phyloP scores from a whole-genome alignment of 2,888 invertebrate species.

The Leucozona laternaria region DNA sequence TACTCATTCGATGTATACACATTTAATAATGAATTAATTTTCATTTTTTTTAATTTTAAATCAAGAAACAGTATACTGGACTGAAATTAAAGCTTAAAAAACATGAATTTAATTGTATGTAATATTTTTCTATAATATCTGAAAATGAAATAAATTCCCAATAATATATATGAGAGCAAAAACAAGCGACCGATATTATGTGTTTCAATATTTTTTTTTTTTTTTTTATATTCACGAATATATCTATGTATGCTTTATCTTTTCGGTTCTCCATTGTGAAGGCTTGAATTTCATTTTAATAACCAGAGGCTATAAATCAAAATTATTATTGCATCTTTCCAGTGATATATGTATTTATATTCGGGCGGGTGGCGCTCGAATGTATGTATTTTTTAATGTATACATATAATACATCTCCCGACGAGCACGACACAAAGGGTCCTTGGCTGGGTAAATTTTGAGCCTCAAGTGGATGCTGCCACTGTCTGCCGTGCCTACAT shows the following conservation, averaged over 20 bases:
- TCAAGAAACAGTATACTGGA: background rate
- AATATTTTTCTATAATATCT: background rate
- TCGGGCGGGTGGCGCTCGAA: slow-evolving; percentile 26
- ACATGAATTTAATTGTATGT: background rate
- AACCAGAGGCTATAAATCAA: slow-evolving; percentile 82
- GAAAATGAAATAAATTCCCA: background rate
- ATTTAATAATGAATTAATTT: background rate
- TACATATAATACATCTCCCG: background rate
- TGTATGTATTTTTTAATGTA: slow-evolving; percentile 33
- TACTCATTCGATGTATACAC: background rate
- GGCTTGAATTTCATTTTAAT: slow-evolving; percentile 79
- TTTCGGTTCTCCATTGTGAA: slow-evolving; percentile 46
- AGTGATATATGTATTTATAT: slow-evolving; percentile 31
- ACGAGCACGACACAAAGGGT: slow-evolving; percentile 2
- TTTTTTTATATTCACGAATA: background rate
- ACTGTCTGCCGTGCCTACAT: background rate
- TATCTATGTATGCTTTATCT: background rate
- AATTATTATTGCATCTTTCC: slow-evolving; percentile 76
- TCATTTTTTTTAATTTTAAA: background rate
- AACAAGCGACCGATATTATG: slow-evolving; percentile 15
- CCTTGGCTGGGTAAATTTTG: slow-evolving; percentile 48
- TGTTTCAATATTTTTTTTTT: background rate
- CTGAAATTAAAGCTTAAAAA: background rate
- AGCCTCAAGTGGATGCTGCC: slow-evolving; percentile 56
- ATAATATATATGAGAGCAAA: background rate